These are phyloP conservation scores for Neelides folsomi DNA, from an alignment of 2,888 invertebrate species.

Conservation along the genomic window DNA sequence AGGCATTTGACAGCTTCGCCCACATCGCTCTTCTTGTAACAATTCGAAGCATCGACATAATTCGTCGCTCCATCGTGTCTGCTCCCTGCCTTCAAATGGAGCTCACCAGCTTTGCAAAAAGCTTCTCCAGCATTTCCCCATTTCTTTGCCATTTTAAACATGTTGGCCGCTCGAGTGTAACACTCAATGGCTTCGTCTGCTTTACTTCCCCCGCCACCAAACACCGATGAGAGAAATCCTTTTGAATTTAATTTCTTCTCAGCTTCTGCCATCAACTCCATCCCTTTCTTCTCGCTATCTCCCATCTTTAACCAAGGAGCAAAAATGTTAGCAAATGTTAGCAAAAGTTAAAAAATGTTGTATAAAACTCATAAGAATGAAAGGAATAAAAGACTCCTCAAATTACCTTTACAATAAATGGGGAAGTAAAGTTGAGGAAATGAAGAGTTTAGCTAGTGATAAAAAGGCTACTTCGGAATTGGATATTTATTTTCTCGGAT, in stretches of 20 bases:
- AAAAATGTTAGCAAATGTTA: no score
- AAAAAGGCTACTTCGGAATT: no score
- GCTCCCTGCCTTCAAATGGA: slow-evolving; percentile 75
- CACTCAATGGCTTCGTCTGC: slow-evolving; percentile 93
- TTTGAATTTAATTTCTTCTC: slow-evolving; percentile 86
- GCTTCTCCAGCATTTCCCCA: slow-evolving; percentile 92
- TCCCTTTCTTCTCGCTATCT: slow-evolving; percentile 86
- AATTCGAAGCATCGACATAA: slow-evolving; percentile 93
- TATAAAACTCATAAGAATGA: no score
- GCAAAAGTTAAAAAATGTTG: no score
- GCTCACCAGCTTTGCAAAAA: slow-evolving; percentile 79
- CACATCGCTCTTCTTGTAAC: slow-evolving; percentile 74
- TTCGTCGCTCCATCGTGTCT: slow-evolving; percentile 92
- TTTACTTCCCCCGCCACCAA: slow-evolving; percentile 51
- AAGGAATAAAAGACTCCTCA: no score
- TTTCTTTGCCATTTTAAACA: slow-evolving; percentile 97
- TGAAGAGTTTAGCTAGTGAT: no score
- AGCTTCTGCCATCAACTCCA: slow-evolving; percentile 84
- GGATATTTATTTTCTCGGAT: no score
- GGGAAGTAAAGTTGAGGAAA: no score
- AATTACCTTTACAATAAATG: no score
- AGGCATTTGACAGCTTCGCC: slow-evolving; percentile 78
- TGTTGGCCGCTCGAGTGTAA: slow-evolving; percentile 89
- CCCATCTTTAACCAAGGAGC: slow-evolving; percentile 48
- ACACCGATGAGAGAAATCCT: slow-evolving; percentile 79